Evolutionary conservation across 2,797 vertebrate species (phyloP), one percentile per base, ranked within the genome.

Genomic region (Craterocephalus amniculus): DNA sequence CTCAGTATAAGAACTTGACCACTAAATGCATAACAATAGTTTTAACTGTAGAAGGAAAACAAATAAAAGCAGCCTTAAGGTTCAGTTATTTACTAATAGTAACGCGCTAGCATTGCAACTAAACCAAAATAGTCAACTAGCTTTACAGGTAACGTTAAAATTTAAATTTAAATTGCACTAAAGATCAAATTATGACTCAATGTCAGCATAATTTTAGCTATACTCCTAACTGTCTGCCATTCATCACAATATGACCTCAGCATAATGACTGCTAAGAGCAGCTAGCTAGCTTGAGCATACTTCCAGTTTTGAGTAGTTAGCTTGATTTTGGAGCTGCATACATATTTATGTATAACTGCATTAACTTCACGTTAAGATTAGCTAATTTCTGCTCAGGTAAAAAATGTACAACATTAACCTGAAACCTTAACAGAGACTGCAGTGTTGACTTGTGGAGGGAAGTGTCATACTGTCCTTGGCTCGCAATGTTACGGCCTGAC

Each of bases 401-500:
- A 60, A 70, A 34, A 54, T 11, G 0, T 66, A 16, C 1, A 18
- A 49, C n/a, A 27, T 4, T 51, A 18, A 24, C 8, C 34, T 43
- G 18, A 31, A 61, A 18, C 38, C 61, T 63, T 12, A 43, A n/a
- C 3, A 9, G 6, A 29, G 14, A 14, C 34, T 35, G 57, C 66
- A 60, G 40, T 38, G 26, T 3, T 55, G 32, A 54, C 40, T 59
- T 72, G 36, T 52, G 48, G 1, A 38, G 63, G 34, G 4, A 86
- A 72, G 88, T 92, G 93, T 92, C 93, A 90, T 59, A 71, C 91
- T 93, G 94, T 87, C 94, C 94, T 94, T 92, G 92, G 83, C 83
- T 78, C 18, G 20, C 80, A 79, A 78, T 87, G 90, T 87, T 86
- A 85, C 80, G 92, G 93, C 91, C 93, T 88, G 76, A 26, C 67